Evolutionary conservation across 2,888 invertebrate genomes (phyloP).

Genomic region (Alentia gelatinosa): DNA sequence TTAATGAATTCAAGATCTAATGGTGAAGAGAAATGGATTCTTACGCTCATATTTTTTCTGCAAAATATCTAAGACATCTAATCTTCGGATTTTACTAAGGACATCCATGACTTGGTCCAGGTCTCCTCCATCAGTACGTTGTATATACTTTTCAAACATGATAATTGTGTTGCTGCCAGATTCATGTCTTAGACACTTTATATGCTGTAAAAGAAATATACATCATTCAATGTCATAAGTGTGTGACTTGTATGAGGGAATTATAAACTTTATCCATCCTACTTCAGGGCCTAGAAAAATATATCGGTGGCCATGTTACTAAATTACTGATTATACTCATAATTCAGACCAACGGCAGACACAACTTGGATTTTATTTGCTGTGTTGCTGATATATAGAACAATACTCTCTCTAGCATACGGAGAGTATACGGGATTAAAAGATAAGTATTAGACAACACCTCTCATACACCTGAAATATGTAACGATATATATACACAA

Average conservation of each 20-base stretch:
- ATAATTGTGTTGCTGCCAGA: constrained; percentile 25
- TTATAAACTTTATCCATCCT: background rate
- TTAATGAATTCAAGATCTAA: background rate
- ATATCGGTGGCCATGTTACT: background rate
- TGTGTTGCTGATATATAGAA: too few species aligned
- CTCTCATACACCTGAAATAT: too few species aligned
- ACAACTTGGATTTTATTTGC: too few species aligned
- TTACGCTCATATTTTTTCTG: background rate
- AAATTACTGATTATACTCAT: background rate
- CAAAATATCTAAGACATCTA: background rate
- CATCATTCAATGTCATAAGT: background rate
- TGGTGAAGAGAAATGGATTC: background rate
- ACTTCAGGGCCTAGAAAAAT: background rate
- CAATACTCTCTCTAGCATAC: too few species aligned
- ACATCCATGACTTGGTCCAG: background rate
- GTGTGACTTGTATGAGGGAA: background rate
- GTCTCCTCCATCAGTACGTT: background rate
- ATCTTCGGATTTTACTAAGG: background rate
- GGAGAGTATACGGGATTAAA: background rate
- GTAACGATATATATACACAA: too few species aligned
- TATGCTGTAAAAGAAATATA: background rate
- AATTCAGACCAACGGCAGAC: too few species aligned
- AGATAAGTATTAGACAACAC: background rate
- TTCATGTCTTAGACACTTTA: background rate
- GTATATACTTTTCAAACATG: background rate